phyloP scores from a whole-genome alignment of 2,797 vertebrate genomes.

The Lagocephalus sceleratus region DNA sequence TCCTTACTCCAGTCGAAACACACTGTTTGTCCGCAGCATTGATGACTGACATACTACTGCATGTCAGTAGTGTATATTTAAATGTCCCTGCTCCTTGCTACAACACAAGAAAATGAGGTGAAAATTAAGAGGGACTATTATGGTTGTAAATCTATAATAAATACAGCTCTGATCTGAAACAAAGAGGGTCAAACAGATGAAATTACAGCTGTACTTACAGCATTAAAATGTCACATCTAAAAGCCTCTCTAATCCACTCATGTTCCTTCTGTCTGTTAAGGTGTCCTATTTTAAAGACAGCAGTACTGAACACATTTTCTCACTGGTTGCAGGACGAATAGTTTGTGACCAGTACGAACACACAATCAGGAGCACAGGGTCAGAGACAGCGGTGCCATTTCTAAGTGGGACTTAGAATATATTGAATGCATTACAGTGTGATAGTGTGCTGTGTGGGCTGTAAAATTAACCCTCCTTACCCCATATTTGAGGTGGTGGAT shows the following conservation, averaged over 20 bases:
- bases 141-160: too few species aligned
- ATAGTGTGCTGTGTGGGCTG: conserved; percentile 35
- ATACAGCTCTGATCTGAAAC: too few species aligned
- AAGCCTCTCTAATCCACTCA: conserved; percentile 1
- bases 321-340: neutral
- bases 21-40: too few species aligned
- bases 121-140: too few species aligned
- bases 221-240: neutral
- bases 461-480: conserved; percentile 23
- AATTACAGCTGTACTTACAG: conserved; percentile 1
- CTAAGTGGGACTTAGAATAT: conserved; percentile 20
- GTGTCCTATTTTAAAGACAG: conserved; percentile 14
- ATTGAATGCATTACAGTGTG: conserved; percentile 42
- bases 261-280: conserved; percentile 4
- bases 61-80: too few species aligned
- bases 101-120: too few species aligned
- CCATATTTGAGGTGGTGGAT: conserved; percentile 9
- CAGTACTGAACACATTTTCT: neutral
- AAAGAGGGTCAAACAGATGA: too few species aligned
- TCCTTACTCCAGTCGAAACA: too few species aligned
- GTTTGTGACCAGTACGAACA: neutral
- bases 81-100: too few species aligned
- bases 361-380: neutral
- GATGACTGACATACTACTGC: too few species aligned
- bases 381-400: conserved; percentile 13